A percentile compares a stretch with the other conserved stretches of the same genome.
These are phyloP conservation scores for Takifugu ocellatus DNA, from an alignment of 2,797 vertebrate species.

Conservation along the genomic window DNA sequence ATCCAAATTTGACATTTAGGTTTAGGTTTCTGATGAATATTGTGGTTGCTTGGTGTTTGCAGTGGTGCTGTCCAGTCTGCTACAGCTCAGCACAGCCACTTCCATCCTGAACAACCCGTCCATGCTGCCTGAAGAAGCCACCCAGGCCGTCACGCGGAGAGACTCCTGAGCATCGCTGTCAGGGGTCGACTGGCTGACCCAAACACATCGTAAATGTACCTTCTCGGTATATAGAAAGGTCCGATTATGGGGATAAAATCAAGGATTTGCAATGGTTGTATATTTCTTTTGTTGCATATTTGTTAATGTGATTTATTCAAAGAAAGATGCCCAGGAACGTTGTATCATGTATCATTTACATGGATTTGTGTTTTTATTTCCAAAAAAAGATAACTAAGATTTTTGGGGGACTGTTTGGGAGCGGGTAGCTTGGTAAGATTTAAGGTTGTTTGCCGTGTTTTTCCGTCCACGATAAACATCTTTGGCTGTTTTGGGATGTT, in stretches of 20 bases:
- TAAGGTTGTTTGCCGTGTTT: background rate
- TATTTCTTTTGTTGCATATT: slow-evolving; percentile 3
- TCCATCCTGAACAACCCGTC: slow-evolving; percentile 87
- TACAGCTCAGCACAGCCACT: slow-evolving; percentile 88
- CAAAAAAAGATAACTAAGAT: slow-evolving; percentile 15
- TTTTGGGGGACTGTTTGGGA: slow-evolving; percentile 1
- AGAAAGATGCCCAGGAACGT: background rate
- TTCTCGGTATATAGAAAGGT: no score
- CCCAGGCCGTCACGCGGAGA: slow-evolving; percentile 71
- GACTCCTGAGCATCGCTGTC: slow-evolving; percentile 64
- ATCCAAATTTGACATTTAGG: no score
- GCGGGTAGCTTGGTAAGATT: background rate
- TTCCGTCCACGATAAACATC: slow-evolving; percentile 11
- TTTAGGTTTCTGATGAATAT: no score
- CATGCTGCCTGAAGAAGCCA: slow-evolving; percentile 84
- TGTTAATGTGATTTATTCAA: slow-evolving; percentile 4
- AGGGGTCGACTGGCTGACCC: no score
- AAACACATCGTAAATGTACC: no score
- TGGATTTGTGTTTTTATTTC: slow-evolving; percentile 11
- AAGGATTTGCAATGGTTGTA: background rate
- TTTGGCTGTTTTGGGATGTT: no score
- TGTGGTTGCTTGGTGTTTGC: slow-evolving; percentile 22
- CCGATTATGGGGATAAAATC: no score
- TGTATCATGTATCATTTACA: slow-evolving; percentile 15
- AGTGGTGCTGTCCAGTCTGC: slow-evolving; percentile 88